These are phyloP conservation scores for Haliaeetus albicilla DNA, from an alignment of 2,797 vertebrate species.

Conservation along the genomic window DNA sequence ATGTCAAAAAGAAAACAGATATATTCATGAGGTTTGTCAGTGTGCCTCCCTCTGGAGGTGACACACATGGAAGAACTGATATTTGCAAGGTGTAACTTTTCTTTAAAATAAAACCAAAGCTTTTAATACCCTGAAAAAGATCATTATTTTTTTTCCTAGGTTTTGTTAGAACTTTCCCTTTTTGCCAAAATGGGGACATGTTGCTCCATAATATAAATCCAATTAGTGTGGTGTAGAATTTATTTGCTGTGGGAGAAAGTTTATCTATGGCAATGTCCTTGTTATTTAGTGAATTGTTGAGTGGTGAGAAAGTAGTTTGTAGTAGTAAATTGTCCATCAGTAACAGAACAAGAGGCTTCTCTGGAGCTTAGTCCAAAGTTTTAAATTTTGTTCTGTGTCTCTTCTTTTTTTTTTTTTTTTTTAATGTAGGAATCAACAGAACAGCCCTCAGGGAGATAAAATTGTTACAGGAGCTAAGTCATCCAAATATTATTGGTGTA, in stretches of 20 bases:
- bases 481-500: conserved; percentile 97
- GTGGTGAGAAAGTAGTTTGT: background rate
- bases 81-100: background rate
- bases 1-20: background rate
- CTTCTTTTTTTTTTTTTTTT: background rate
- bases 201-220: background rate
- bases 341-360: background rate
- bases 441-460: conserved; percentile 97
- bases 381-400: background rate
- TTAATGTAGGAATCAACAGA: conserved; percentile 89
- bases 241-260: background rate
- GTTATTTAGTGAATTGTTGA: background rate
- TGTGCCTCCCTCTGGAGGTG: background rate
- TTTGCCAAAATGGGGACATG: background rate
- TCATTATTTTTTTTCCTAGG: fast-evolving
- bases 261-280: background rate
- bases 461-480: conserved; percentile 92
- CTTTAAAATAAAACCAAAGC: background rate
- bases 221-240: background rate
- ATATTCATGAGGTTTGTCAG: background rate
- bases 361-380: background rate
- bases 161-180: background rate
- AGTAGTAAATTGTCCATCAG: background rate
- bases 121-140: background rate
- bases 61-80: background rate